phyloP scores from a whole-genome alignment of 2,888 invertebrate species.

The Ypsolopha scabrella region DNA sequence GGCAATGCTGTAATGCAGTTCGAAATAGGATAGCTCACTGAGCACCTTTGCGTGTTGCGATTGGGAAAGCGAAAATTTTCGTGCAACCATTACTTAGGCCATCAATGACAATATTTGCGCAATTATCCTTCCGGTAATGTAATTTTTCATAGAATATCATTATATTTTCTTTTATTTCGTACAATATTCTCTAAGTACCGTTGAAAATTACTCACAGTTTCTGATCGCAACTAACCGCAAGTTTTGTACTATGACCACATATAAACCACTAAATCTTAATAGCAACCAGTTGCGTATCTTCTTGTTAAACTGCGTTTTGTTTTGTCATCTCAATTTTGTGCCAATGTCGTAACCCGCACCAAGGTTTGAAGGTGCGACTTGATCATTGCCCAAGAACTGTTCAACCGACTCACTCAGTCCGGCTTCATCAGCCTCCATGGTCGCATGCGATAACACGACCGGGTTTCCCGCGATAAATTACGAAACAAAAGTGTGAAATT shows the following conservation, averaged over 20 bases:
- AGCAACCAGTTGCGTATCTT: too few relatives aligned
- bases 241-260: too few relatives aligned
- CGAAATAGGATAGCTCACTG: neutral
- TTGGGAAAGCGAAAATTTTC: neutral
- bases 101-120: too few relatives aligned
- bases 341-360: conserved; percentile 4
- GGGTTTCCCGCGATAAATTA: too few relatives aligned
- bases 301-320: neutral
- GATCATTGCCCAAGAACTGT: neutral
- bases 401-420: neutral
- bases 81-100: neutral
- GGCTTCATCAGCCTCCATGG: neutral
- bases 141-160: too few relatives aligned
- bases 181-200: too few relatives aligned
- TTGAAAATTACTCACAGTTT: too few relatives aligned
- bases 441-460: neutral
- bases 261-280: too few relatives aligned
- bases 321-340: neutral
- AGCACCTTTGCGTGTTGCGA: neutral
- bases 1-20: neutral
- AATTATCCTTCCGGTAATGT: too few relatives aligned
- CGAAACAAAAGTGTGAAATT: neutral
- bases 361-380: neutral
- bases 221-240: too few relatives aligned
- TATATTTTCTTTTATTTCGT: too few relatives aligned